Evolutionary conservation across 23 tunicate species (phyloP).

Genomic region (Phallusia fumigata): DNA sequence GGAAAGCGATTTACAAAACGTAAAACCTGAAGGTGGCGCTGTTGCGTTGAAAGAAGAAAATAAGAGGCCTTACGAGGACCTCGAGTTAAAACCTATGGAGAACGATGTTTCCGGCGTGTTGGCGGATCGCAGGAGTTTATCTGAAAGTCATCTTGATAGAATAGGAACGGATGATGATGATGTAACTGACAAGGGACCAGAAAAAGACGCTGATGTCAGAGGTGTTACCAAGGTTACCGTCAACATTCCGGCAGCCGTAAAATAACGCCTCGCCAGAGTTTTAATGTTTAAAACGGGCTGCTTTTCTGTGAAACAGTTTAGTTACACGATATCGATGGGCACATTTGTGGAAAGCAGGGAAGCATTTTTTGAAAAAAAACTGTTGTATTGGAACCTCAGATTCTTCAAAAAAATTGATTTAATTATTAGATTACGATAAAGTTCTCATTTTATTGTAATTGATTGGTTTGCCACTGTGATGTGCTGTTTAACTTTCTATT

Average conservation of each 20-base stretch:
- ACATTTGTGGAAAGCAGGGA: too few species aligned
- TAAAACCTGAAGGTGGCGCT: background rate
- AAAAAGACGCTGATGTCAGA: slow-evolving; percentile 46
- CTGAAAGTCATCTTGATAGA: slow-evolving; percentile 31
- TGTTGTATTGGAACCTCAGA: too few species aligned
- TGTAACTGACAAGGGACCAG: background rate
- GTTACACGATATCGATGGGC: too few species aligned
- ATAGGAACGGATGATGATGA: slow-evolving; percentile 30
- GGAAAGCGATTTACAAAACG: background rate
- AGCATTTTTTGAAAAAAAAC: too few species aligned
- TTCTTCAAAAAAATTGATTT: too few species aligned
- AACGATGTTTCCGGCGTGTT: background rate
- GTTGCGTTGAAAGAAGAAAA: background rate
- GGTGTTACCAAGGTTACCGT: slow-evolving; percentile 91
- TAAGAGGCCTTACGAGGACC: background rate
- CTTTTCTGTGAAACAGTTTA: too few species aligned
- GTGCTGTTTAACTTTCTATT: too few species aligned
- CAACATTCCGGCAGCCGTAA: slow-evolving; percentile 40
- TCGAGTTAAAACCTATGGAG: background rate
- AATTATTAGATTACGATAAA: too few species aligned
- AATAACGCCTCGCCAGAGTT: background rate
- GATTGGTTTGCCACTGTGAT: too few species aligned
- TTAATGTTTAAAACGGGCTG: too few species aligned
- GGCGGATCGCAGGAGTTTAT: slow-evolving; percentile 21
- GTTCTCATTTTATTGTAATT: too few species aligned